Percentiles rank a stretch among this genome's conserved stretches.
These are phyloP conservation scores for Heterodera filipjevi DNA, from an alignment of 2,888 invertebrate species.

Conservation along the genomic window DNA sequence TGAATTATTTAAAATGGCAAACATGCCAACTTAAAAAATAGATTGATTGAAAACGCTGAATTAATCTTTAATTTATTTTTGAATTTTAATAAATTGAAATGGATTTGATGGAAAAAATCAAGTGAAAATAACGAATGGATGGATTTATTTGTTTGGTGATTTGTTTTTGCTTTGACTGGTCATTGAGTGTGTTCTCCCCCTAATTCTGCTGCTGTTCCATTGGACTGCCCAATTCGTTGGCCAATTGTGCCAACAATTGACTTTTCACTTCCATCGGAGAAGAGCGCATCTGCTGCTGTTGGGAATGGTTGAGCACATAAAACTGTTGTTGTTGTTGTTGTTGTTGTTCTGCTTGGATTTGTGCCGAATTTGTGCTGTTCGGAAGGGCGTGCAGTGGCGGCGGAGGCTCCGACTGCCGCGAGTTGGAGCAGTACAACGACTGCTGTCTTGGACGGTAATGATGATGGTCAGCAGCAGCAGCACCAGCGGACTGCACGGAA, in stretches of 20 bases:
- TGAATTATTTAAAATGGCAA: too few species aligned
- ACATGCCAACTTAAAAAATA: too few species aligned
- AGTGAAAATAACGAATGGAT: background rate
- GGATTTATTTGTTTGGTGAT: too few species aligned
- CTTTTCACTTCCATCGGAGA: conserved; percentile 4
- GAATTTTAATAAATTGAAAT: too few species aligned
- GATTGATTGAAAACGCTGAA: too few species aligned
- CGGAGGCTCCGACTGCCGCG: background rate
- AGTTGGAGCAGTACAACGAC: conserved; percentile 6
- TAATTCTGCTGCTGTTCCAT: background rate
- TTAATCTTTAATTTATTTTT: too few species aligned
- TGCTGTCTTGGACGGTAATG: background rate
- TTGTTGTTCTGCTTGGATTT: background rate
- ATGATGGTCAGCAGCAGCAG: background rate
- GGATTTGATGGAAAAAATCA: background rate
- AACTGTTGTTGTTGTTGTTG: background rate
- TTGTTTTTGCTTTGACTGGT: background rate
- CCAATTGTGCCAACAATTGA: background rate
- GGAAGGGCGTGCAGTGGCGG: background rate
- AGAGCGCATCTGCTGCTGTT: background rate
- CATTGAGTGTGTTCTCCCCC: background rate
- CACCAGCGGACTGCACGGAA: background rate
- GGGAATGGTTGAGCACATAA: background rate
- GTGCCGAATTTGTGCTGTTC: background rate
- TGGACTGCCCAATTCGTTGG: conserved; percentile 11